A percentile compares a stretch with the other conserved stretches of the same genome.
phyloP scores from a whole-genome alignment of 1,140 invertebrate genomes.

The Paraescarpia echinospica region DNA sequence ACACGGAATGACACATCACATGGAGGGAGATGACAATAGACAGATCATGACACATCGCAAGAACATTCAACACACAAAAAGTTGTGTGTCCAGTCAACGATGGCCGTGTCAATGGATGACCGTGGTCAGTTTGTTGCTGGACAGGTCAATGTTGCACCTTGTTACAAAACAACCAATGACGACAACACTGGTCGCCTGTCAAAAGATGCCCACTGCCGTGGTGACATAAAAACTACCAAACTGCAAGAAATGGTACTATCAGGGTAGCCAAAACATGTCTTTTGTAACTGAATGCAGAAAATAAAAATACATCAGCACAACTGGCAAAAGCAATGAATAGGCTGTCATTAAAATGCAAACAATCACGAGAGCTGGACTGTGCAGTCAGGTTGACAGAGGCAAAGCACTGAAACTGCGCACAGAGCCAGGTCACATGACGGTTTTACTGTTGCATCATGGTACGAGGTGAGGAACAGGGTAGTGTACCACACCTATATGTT shows the following conservation, averaged over 20 bases:
- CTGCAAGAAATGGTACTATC: too few species aligned
- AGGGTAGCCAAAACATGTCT: too few species aligned
- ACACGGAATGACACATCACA: too few species aligned
- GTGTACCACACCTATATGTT: neutral
- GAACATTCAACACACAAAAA: too few species aligned
- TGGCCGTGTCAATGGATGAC: neutral
- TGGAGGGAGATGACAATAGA: too few species aligned
- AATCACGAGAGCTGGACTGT: neutral
- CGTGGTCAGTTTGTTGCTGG: neutral
- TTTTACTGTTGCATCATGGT: conserved; percentile 5
- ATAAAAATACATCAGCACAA: too few species aligned
- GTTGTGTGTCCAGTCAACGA: neutral
- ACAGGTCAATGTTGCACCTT: neutral
- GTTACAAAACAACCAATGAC: neutral
- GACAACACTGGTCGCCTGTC: neutral
- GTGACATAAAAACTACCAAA: neutral
- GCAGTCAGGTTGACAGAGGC: neutral
- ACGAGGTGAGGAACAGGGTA: neutral
- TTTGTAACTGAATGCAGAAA: too few species aligned
- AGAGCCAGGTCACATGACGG: neutral
- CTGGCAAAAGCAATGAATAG: too few species aligned
- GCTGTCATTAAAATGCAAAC: too few species aligned
- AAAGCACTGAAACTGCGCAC: neutral
- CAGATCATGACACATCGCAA: too few species aligned
- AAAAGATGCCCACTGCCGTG: neutral